A percentile compares a stretch with the other conserved stretches of the same genome.
Conservation (phyloP, 2,113 vertebrate species). For the Stegostoma tigrinum region DNA sequence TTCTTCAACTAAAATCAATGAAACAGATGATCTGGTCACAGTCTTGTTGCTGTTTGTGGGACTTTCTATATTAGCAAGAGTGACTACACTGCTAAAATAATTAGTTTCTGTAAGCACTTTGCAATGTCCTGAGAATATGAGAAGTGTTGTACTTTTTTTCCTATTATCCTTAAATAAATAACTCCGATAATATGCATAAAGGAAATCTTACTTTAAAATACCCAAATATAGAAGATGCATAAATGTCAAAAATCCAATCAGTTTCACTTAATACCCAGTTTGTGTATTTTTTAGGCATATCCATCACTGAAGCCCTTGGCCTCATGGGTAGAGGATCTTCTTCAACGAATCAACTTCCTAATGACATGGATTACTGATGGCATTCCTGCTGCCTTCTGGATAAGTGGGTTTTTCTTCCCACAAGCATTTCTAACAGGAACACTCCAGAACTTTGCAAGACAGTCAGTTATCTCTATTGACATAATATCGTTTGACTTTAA, state of each 20-base stretch:
- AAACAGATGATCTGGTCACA: background rate
- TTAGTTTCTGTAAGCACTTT: background rate
- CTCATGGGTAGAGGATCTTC: constrained; percentile 78
- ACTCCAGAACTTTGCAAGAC: constrained; percentile 80
- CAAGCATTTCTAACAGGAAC: constrained; percentile 86
- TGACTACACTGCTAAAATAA: background rate
- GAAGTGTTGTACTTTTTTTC: background rate
- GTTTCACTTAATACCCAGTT: background rate
- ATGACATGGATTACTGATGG: constrained; percentile 66
- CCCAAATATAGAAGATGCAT: background rate
- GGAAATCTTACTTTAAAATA: background rate
- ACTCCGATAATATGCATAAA: background rate
- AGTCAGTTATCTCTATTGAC: constrained; percentile 67
- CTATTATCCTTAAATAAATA: background rate
- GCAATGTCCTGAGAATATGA: background rate
- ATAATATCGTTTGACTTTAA: constrained; percentile 75
- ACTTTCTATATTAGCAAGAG: background rate
- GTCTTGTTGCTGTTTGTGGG: background rate
- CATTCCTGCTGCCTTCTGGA: constrained; percentile 81
- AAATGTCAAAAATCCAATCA: background rate
- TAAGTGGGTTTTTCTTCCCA: constrained; percentile 84
- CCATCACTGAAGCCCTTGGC: constrained; percentile 78
- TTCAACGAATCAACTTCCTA: constrained; percentile 69
- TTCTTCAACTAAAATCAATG: background rate
- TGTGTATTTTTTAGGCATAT: constrained; percentile 61